phyloP scores from a whole-genome alignment of 2,888 invertebrate genomes.

The Drosophila antonietae region DNA sequence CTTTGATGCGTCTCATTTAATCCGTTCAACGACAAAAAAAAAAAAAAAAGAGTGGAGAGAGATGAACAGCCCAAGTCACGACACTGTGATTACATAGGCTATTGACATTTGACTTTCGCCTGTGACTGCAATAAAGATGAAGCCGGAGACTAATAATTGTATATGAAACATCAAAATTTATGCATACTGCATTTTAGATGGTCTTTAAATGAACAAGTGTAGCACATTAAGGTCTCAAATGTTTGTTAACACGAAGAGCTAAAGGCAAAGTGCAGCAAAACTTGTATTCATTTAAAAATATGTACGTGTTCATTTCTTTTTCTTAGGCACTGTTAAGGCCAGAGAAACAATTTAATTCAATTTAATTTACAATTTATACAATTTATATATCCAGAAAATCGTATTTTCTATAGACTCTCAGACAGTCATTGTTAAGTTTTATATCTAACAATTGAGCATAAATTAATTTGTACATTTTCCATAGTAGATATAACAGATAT shows the following conservation, averaged over 20 bases:
- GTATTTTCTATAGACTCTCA: too few species aligned
- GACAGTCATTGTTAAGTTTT: too few species aligned
- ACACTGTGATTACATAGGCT: constrained; percentile 44
- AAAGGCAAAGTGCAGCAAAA: neutral
- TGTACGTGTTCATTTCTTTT: neutral
- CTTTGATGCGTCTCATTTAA: constrained; percentile 25
- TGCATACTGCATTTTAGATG: constrained; percentile 3
- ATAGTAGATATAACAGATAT: too few species aligned
- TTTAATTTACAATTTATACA: too few species aligned
- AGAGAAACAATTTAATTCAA: neutral
- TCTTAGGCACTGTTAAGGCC: neutral
- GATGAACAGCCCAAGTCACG: constrained; percentile 13
- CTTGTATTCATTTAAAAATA: neutral
- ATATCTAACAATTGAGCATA: too few species aligned
- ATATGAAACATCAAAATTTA: constrained; percentile 31
- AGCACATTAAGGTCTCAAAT: too few species aligned
- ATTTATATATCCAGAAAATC: too few species aligned
- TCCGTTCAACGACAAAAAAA: neutral
- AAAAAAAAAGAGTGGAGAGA: neutral
- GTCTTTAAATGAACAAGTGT: neutral
- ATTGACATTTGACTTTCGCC: constrained; percentile 62
- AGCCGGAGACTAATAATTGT: constrained; percentile 21
- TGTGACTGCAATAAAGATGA: constrained; percentile 18
- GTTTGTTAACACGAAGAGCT: neutral
- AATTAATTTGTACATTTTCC: too few species aligned